Percentiles rank a stretch among this genome's conserved stretches.
phyloP scores from a whole-genome alignment of 2,797 vertebrate genomes.

The Avahi laniger region DNA sequence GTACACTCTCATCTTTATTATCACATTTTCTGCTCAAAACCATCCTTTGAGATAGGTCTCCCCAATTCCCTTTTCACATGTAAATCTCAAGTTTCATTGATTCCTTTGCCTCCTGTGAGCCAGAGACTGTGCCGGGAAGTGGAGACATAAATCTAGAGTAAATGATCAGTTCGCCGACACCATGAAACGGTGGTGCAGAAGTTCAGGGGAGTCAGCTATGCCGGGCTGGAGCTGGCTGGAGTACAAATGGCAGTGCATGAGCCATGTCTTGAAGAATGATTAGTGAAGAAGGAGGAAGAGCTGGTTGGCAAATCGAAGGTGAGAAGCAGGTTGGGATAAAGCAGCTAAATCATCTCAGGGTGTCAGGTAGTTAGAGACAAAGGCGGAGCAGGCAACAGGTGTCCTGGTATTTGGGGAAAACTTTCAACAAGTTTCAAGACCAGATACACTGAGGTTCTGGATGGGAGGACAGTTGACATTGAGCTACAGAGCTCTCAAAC shows the following conservation, averaged over 20 bases:
- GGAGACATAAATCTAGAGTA: background rate
- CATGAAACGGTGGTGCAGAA: background rate
- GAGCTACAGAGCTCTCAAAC: too few relatives aligned
- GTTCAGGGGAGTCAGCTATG: background rate
- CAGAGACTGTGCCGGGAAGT: background rate
- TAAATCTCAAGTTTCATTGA: background rate
- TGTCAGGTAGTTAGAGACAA: background rate
- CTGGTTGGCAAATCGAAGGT: background rate
- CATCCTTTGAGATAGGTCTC: background rate
- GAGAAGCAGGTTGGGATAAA: background rate
- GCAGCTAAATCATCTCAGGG: background rate
- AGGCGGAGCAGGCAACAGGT: background rate
- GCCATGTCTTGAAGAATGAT: background rate
- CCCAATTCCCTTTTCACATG: background rate
- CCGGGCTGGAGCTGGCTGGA: background rate
- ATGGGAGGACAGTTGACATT: background rate
- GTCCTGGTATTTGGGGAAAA: background rate
- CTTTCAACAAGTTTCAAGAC: background rate
- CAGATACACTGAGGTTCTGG: background rate
- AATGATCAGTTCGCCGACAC: background rate
- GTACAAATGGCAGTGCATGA: background rate
- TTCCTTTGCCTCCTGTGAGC: background rate
- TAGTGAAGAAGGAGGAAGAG: background rate
- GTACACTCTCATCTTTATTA: background rate
- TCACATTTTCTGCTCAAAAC: background rate